These are phyloP conservation scores for Caenorhabditis sp. DNA, from an alignment of 2,888 invertebrate genomes.

Conservation along the genomic window DNA sequence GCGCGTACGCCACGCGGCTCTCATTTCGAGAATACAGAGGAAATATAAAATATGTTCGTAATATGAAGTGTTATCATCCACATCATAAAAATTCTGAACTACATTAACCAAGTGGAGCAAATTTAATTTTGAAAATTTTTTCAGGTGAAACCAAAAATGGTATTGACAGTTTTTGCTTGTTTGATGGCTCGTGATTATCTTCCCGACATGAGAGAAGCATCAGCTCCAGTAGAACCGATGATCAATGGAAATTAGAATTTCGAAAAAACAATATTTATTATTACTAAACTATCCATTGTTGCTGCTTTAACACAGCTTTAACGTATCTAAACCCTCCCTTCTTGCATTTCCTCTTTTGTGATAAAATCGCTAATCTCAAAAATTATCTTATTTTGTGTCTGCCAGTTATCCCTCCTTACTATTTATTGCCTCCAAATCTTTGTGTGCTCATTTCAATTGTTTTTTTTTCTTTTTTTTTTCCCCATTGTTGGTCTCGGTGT, in stretches of 20 bases:
- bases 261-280: neutral
- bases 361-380: conserved; percentile 31
- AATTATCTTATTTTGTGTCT: conserved; percentile 9
- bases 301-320: conserved; percentile 12
- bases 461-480: conserved; percentile 2
- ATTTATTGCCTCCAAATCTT: neutral
- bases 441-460: neutral
- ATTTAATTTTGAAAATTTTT: conserved; percentile 13
- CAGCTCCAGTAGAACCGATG: conserved; percentile 32
- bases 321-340: neutral
- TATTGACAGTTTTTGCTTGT: conserved; percentile 99
- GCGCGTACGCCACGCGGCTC: too few species aligned
- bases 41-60: too few species aligned
- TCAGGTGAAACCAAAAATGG: conserved; percentile 91
- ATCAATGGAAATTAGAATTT: conserved; percentile 21
- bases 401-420: conserved; percentile 7
- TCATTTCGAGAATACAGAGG: too few species aligned
- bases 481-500: neutral
- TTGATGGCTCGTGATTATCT: conserved; percentile 96
- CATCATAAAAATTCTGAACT: too few species aligned
- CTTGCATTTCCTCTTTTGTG: conserved; percentile 12
- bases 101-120: too few species aligned
- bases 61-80: too few species aligned
- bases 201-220: conserved; percentile 80
- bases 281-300: neutral